Evolutionary conservation across 1,140 invertebrate species (phyloP), one percentile per base, ranked within the genome.

Genomic region (Eurosta solidaginis): DNA sequence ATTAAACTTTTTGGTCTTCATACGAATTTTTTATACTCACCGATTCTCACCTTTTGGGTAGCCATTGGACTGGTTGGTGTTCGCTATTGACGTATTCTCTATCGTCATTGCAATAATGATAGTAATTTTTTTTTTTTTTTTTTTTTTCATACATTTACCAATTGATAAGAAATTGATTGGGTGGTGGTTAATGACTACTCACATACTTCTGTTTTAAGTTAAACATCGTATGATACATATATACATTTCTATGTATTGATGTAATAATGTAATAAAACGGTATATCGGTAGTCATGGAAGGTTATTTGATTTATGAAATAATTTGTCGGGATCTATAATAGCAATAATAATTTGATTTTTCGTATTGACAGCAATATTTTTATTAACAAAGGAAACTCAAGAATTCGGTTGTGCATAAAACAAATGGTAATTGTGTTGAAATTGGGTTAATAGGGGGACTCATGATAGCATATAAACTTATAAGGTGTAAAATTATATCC

Each of bases 271-370:
- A 22, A 10, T 68, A 33, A 68, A 68, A 40, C 59, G 40, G 73
- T 74, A 74, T 47, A 47, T 27, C 40, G 42, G 22, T 47, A 6
- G 4, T 1, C 25, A 42, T 47, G 40, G 45, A 14, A 20, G 73
- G 78, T 79, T 50, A 78, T 59, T 76, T 85, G 84, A 85, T 85
- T 85, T 85, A 85, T 85, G 84, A 85, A 85, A 83, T 85, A 85
- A 83, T 84, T 85, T 81, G 59, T 68, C n/a, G n/a, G 36, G 40
- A 22, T 40, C 59, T 68, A 33, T 68, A 33, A 40, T 68, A 22
- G 2, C n/a, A 33, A 9, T 7, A n/a, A n/a, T n/a, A n/a, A n/a
- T n/a, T n/a, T n/a, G n/a, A n/a, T n/a, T n/a, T n/a, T n/a, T n/a
- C n/a, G n/a, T n/a, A n/a, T n/a, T n/a, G n/a, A n/a, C n/a, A n/a